These are phyloP conservation scores for Cepaea nemoralis DNA, from an alignment of 1,140 invertebrate species.

Conservation along the genomic window DNA sequence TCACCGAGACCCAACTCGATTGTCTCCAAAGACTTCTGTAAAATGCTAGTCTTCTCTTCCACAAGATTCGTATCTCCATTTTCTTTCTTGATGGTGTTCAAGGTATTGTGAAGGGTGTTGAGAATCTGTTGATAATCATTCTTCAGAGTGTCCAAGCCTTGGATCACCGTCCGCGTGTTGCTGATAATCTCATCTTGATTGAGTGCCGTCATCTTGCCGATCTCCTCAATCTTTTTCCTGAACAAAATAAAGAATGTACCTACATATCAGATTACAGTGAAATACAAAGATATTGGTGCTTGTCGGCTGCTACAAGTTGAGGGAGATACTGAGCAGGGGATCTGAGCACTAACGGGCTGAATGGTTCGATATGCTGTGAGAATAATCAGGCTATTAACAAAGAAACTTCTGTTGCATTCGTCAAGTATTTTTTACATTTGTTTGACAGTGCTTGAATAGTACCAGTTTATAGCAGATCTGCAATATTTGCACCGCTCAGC, in stretches of 20 bases:
- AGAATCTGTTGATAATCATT: conserved; percentile 91
- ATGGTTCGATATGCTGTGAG: too few relatives aligned
- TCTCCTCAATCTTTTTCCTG: conserved; percentile 76
- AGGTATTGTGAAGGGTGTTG: conserved; percentile 81
- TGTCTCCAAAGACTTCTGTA: conserved; percentile 94
- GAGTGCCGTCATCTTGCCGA: conserved; percentile 96
- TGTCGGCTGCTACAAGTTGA: too few relatives aligned
- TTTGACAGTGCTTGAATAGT: too few relatives aligned
- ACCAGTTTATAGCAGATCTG: too few relatives aligned
- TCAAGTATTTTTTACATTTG: too few relatives aligned
- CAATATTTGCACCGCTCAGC: too few relatives aligned
- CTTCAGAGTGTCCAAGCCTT: conserved; percentile 91
- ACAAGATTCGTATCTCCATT: conserved; percentile 76
- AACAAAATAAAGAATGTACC: conserved; percentile 52
- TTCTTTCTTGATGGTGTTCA: conserved; percentile 75
- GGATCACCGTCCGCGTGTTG: conserved; percentile 94
- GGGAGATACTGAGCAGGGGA: too few relatives aligned
- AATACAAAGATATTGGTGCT: too few relatives aligned
- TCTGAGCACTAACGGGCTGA: too few relatives aligned
- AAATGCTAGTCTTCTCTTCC: conserved; percentile 87
- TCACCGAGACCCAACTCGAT: conserved; percentile 96
- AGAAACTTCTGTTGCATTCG: too few relatives aligned
- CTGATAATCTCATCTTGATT: conserved; percentile 98
- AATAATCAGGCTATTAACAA: too few relatives aligned
- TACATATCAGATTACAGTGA: too few relatives aligned